Evolutionary conservation across 2,113 vertebrate species (phyloP).

Genomic region (Nannobrachium achirus): DNA sequence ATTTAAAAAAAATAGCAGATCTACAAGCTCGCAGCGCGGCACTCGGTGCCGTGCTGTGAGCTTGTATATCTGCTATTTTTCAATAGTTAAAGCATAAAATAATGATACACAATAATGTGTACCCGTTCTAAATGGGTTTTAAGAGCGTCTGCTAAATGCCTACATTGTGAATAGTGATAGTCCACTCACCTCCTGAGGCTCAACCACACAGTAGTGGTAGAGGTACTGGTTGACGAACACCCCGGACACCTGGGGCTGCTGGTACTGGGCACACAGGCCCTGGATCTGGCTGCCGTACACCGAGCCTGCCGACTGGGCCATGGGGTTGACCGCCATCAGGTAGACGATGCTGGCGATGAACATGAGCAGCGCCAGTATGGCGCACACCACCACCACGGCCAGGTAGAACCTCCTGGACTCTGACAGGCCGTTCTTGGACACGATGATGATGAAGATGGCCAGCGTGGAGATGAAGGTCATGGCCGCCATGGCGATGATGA

Average conservation of each 20-base stretch:
- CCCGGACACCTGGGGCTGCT: slow-evolving; percentile 55
- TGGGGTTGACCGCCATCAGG: slow-evolving; percentile 87
- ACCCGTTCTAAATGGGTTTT: too few species aligned
- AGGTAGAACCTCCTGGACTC: slow-evolving; percentile 86
- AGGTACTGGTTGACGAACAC: slow-evolving; percentile 86
- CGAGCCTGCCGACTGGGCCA: slow-evolving; percentile 84
- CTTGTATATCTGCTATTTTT: too few species aligned
- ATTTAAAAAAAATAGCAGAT: too few species aligned
- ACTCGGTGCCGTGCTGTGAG: too few species aligned
- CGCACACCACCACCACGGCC: slow-evolving; percentile 78
- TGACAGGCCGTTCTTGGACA: slow-evolving; percentile 78
- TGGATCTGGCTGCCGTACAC: slow-evolving; percentile 78
- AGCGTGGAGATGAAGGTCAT: slow-evolving; percentile 81
- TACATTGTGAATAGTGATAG: too few species aligned
- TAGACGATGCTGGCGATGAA: slow-evolving; percentile 90
- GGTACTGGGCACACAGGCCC: slow-evolving; percentile 83
- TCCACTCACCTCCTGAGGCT: slow-evolving; percentile 89
- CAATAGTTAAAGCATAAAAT: too few species aligned
- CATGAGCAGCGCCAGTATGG: slow-evolving; percentile 81
- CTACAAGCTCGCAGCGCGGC: too few species aligned
- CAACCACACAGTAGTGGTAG: slow-evolving; percentile 93
- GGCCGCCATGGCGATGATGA: slow-evolving; percentile 86
- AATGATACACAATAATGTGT: too few species aligned
- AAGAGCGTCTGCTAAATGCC: too few species aligned
- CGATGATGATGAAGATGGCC: slow-evolving; percentile 82